A percentile compares a stretch with the other conserved stretches of the same genome.
These are phyloP conservation scores for Drosophila neotestacea DNA, from an alignment of 2,888 invertebrate species.

Conservation along the genomic window DNA sequence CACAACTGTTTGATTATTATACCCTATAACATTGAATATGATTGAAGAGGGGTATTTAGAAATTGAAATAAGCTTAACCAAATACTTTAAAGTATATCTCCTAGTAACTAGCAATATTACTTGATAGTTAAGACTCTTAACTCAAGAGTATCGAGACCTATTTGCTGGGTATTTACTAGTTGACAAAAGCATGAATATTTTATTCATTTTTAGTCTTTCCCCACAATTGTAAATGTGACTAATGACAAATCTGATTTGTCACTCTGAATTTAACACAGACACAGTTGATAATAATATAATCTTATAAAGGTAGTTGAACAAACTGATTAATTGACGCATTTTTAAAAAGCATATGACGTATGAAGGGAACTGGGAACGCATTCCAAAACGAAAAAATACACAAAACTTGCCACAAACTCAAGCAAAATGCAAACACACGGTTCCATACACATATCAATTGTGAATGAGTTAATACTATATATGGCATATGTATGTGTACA, in stretches of 20 bases:
- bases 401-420: conserved; percentile 10
- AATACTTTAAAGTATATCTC: too few species aligned
- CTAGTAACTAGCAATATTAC: too few species aligned
- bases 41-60: neutral
- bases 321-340: conserved; percentile 28
- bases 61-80: too few species aligned
- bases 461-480: conserved; percentile 14
- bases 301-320: conserved; percentile 8
- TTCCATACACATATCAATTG: conserved; percentile 12
- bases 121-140: too few species aligned
- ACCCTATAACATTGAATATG: neutral
- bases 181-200: neutral
- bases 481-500: conserved; percentile 1
- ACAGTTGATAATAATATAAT: conserved; percentile 1
- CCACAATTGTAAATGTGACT: conserved; percentile 28
- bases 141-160: too few species aligned
- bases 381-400: conserved; percentile 25
- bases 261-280: conserved; percentile 6
- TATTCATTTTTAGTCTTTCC: neutral
- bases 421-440: conserved; percentile 22
- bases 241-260: conserved; percentile 25
- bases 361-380: conserved; percentile 2
- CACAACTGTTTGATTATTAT: neutral
- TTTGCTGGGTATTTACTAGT: neutral
- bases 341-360: neutral